These are phyloP conservation scores for Lepidotrigona ventralis DNA, from an alignment of 1,140 invertebrate species.

Conservation along the genomic window DNA sequence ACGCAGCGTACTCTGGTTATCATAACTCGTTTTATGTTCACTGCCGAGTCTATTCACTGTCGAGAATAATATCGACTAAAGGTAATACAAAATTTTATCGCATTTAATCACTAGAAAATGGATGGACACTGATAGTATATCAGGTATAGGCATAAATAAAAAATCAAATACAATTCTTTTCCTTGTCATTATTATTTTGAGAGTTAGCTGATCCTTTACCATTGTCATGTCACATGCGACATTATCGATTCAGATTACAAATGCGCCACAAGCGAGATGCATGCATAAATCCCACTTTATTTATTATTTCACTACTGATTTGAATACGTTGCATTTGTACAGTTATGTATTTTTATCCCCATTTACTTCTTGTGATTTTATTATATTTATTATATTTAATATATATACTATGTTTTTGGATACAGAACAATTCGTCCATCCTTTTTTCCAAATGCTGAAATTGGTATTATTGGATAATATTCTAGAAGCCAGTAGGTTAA, in stretches of 20 bases:
- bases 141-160: neutral
- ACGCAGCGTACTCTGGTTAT: conserved; percentile 2
- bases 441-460: conserved; percentile 47
- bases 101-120: neutral
- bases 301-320: conserved; percentile 13
- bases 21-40: neutral
- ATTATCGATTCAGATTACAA: neutral
- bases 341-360: neutral
- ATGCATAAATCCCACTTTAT: neutral
- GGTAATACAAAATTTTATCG: neutral
- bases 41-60: neutral
- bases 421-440: conserved; percentile 12
- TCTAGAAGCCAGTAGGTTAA: conserved; percentile 24
- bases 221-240: neutral
- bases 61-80: neutral
- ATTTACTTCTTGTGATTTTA: neutral
- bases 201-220: neutral
- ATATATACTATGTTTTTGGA: conserved; percentile 1
- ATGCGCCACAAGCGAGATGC: neutral
- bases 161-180: neutral
- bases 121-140: neutral
- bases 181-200: neutral
- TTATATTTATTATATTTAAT: too few relatives aligned
- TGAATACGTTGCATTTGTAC: neutral
- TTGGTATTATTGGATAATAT: conserved; percentile 46